Evolutionary conservation across 1,140 invertebrate species (phyloP), one percentile per base, ranked within the genome.

Genomic region (Cydia fagiglandana): DNA sequence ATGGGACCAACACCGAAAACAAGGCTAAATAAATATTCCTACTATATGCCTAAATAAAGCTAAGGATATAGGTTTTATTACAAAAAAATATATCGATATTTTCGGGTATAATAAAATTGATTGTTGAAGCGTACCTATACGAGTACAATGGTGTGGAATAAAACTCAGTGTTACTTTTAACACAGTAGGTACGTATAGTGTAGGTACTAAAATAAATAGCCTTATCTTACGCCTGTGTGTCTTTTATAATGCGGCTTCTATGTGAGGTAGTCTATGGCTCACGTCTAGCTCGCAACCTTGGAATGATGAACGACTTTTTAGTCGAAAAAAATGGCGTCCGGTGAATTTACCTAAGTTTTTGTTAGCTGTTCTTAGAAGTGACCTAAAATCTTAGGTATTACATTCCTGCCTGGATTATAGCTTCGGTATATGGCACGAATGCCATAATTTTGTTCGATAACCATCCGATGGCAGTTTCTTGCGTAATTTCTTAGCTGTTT

Each of bases 261-360:
- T 7, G 1, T 6, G n/a, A 53, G 50, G n/a, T n/a, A 53, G n/a
- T 53, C 50, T n/a, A 7, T 66, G 30, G 73, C 5, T 9, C 50
- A 53, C 41, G 73, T 75, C 74, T 75, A 75, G 74, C 50, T 38
- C 50, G 12, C n/a, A 64, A 61, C 74, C 61, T 75, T 61, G 34
- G 50, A 28, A 41, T 75, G 74, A 75, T 75, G 74, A 75, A 64
- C 74, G 56, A 64, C 74, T 64, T 61, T 64, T 75, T 75, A 17
- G 50, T 38, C 45, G 34, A 64, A 53, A 41, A 75, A 75, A 75
- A 75, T 24, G 17, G 34, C 74, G 74, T 75, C 74, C 74, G 74
- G 74, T 75, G 74, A 75, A 64, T 75, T 75, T 75, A 75, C 74
- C 74, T 75, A 75, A 61, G 17, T 75, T 64, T 61, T 75, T 75